phyloP scores from a whole-genome alignment of 1,140 invertebrate genomes.

The Drosophila melanogaster region Release_6_plus_ISO1_MT NT_033779.5:14574001-14574500 shows the following conservation, averaged over 20 bases:
- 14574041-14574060: neutral
- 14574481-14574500: conserved; percentile 61
- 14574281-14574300: too few relatives aligned
- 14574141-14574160: neutral
- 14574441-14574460: conserved; percentile 59
- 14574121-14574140: too few relatives aligned
- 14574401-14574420: conserved; percentile 50
- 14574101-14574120: neutral
- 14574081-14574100: neutral
- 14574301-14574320: too few relatives aligned
- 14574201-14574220: too few relatives aligned
- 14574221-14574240: too few relatives aligned
- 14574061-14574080: neutral
- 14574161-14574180: neutral
- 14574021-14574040: neutral
- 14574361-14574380: neutral
- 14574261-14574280: too few relatives aligned
- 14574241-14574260: too few relatives aligned
- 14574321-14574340: conserved; percentile 12
- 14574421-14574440: conserved; percentile 32
- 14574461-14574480: conserved; percentile 46
- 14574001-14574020: conserved; percentile 6
- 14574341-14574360: neutral
- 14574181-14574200: too few relatives aligned
- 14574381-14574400: conserved; percentile 40